Percentiles rank a stretch among this genome's conserved stretches.
Evolutionary conservation across 1,140 invertebrate species (phyloP).

Genomic region (Radopholus similis): DNA sequence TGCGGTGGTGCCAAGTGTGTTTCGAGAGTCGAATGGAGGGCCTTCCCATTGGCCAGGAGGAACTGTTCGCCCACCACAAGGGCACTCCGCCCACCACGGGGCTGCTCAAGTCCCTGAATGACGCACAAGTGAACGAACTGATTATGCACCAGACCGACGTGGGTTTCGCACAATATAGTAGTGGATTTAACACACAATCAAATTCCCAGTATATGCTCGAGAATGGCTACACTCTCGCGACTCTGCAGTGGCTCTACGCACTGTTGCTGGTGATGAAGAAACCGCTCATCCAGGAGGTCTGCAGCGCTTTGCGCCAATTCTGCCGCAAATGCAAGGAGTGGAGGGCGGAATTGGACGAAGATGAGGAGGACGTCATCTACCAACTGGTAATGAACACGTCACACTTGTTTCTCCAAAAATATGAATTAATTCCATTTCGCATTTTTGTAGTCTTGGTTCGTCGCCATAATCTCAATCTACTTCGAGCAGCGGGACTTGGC

Average conservation of each 20-base stretch:
- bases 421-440: no score
- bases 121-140: conserved; percentile 25
- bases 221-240: conserved; percentile 31
- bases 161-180: background rate
- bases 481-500: conserved; percentile 33
- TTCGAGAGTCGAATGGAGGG: conserved; percentile 11
- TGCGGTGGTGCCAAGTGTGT: conserved; percentile 24
- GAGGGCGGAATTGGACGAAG: conserved; percentile 22
- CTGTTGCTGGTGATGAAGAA: conserved; percentile 34
- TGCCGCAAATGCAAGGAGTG: conserved; percentile 23
- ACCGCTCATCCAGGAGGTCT: conserved; percentile 30
- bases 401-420: no score
- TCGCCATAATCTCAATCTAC: conserved; percentile 36
- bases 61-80: conserved; percentile 27
- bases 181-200: background rate
- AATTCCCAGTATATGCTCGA: conserved; percentile 29
- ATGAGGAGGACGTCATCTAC: conserved; percentile 22
- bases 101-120: conserved; percentile 11
- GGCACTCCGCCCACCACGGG: conserved; percentile 28
- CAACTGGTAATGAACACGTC: no score
- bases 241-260: conserved; percentile 38
- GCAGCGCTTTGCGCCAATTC: conserved; percentile 27
- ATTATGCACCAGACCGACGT: conserved; percentile 21
- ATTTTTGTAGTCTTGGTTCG: no score
- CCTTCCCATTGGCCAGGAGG: conserved; percentile 5